phyloP scores from a whole-genome alignment of 2,888 invertebrate species.

The Lapara coniferarum region DNA sequence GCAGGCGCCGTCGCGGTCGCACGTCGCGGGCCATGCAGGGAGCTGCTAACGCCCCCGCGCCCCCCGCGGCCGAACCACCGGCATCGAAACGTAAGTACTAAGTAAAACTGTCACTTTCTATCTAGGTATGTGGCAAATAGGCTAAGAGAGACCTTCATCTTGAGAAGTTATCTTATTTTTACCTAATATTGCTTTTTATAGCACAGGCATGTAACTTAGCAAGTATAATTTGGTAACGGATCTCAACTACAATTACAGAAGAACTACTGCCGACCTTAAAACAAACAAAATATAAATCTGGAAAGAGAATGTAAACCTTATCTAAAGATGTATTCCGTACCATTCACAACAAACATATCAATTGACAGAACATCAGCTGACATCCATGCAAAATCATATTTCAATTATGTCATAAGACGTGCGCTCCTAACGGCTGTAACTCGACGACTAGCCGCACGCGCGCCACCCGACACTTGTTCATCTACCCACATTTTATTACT shows the following conservation, averaged over 20 bases:
- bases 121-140: not conserved
- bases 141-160: not conserved
- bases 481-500: slow-evolving; percentile 62
- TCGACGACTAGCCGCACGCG: slow-evolving; percentile 62
- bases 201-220: no score
- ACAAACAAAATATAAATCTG: no score
- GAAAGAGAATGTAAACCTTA: not conserved
- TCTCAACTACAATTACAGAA: no score
- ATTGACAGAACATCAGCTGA: slow-evolving; percentile 6
- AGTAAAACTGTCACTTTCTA: not conserved
- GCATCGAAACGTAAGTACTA: slow-evolving; percentile 68
- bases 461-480: slow-evolving; percentile 57
- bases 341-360: not conserved
- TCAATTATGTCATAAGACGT: slow-evolving; percentile 36
- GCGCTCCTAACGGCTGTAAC: slow-evolving; percentile 47
- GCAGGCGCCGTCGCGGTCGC: slow-evolving; percentile 70
- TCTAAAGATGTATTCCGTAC: not conserved
- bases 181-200: no score
- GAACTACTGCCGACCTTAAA: no score
- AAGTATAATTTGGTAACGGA: no score
- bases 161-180: not conserved
- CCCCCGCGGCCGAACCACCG: slow-evolving; percentile 75
- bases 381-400: slow-evolving; percentile 27
- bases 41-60: slow-evolving; percentile 72
- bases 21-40: slow-evolving; percentile 80